These are phyloP conservation scores for Myrmecophaga tridactyla DNA, from an alignment of 2,113 vertebrate species.

Conservation along the genomic window DNA sequence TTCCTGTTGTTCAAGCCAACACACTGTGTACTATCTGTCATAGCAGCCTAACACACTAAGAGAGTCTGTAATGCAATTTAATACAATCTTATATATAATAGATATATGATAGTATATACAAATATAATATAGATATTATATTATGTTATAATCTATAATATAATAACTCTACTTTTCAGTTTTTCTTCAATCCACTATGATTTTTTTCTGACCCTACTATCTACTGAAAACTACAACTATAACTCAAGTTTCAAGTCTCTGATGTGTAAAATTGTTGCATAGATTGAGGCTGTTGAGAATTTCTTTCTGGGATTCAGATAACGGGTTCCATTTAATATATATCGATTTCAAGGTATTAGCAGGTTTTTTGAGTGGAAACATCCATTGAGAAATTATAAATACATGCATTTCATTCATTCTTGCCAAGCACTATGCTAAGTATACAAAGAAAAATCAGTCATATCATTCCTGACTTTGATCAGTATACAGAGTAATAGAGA, in stretches of 20 bases:
- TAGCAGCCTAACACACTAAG: too few species aligned
- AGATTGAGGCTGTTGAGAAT: background rate
- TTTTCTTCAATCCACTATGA: background rate
- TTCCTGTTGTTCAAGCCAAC: too few species aligned
- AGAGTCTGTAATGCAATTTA: background rate
- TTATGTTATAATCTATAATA: too few species aligned
- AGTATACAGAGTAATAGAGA: background rate
- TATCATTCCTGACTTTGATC: too few species aligned
- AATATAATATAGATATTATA: too few species aligned
- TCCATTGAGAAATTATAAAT: background rate
- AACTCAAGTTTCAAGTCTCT: background rate
- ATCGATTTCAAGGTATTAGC: background rate
- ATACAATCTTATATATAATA: too few species aligned
- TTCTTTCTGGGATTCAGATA: background rate
- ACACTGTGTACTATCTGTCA: too few species aligned
- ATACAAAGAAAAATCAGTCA: background rate
- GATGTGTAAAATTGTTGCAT: background rate
- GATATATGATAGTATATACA: too few species aligned
- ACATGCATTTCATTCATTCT: background rate
- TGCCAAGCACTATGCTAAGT: background rate
- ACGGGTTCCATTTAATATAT: background rate
- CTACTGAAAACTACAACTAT: background rate
- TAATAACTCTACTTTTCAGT: background rate
- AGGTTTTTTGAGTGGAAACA: background rate
- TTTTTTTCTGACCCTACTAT: background rate